Conservation (phyloP, 2,797 vertebrate genomes). For the Macropodus opercularis region DNA sequence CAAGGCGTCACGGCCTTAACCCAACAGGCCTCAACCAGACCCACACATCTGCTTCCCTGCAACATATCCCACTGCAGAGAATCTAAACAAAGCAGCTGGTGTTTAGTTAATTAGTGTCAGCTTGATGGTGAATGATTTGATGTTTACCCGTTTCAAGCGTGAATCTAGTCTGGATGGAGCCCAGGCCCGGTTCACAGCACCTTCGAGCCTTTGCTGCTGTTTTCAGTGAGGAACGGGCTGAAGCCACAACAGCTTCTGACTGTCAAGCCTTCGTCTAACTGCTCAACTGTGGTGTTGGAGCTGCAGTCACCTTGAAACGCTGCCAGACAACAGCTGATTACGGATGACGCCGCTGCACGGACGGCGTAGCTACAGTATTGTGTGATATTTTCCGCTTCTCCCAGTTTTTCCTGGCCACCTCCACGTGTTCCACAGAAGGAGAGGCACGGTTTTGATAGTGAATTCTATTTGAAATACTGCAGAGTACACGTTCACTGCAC, state of each 20-base stretch:
- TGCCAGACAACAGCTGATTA: neutral
- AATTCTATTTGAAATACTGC: constrained; percentile 11
- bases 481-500: too few relatives aligned
- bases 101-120: neutral
- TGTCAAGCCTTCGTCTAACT: constrained; percentile 1
- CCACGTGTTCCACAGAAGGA: constrained; percentile 1
- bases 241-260: constrained; percentile 16
- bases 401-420: neutral
- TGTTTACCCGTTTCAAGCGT: neutral
- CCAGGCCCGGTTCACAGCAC: neutral
- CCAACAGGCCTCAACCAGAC: neutral
- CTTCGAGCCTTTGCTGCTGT: neutral
- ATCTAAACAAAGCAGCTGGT: neutral
- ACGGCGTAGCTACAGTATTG: neutral
- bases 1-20: neutral
- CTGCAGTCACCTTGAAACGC: constrained; percentile 13
- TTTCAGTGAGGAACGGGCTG: constrained; percentile 4
- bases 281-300: constrained; percentile 4
- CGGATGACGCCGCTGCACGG: neutral
- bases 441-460: constrained; percentile 4
- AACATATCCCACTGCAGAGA: neutral
- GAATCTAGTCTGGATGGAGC: neutral
- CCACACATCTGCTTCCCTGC: neutral
- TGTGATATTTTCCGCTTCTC: constrained; percentile 9
- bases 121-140: neutral